Evolutionary conservation across 2,113 vertebrate genomes (phyloP).

Genomic region (Seriola rivoliana): DNA sequence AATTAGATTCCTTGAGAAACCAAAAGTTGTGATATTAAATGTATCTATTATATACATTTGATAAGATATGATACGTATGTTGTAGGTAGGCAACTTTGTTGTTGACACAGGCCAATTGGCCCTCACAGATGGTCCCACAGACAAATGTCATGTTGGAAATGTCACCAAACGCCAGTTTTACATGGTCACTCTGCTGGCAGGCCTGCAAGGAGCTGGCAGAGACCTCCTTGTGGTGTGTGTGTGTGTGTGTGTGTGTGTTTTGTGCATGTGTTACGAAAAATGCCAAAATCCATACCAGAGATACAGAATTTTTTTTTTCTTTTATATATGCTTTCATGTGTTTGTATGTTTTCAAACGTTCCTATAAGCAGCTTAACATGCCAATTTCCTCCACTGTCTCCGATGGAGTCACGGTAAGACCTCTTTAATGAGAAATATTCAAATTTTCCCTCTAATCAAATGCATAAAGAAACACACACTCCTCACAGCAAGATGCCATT

Average conservation of each 20-base stretch:
- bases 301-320: constrained; percentile 19
- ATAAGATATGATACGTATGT: background rate
- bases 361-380: constrained; percentile 33
- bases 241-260: constrained; percentile 11
- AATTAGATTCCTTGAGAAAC: background rate
- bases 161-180: constrained; percentile 66
- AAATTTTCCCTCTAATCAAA: constrained; percentile 52
- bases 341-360: constrained; percentile 28
- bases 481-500: constrained; percentile 14
- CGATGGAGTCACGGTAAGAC: constrained; percentile 28
- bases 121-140: constrained; percentile 70
- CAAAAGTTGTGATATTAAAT: background rate
- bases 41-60: background rate
- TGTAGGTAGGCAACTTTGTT: constrained; percentile 29
- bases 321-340: constrained; percentile 12
- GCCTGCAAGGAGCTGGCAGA: constrained; percentile 33
- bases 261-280: constrained; percentile 18
- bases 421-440: constrained; percentile 59
- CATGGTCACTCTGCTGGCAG: constrained; percentile 55
- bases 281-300: background rate
- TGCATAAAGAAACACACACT: constrained; percentile 16
- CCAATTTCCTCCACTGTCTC: constrained; percentile 33
- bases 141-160: constrained; percentile 78
- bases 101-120: constrained; percentile 66
- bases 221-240: background rate